phyloP scores from a whole-genome alignment of 2,113 vertebrate genomes.

The Desmodus rotundus region DNA sequence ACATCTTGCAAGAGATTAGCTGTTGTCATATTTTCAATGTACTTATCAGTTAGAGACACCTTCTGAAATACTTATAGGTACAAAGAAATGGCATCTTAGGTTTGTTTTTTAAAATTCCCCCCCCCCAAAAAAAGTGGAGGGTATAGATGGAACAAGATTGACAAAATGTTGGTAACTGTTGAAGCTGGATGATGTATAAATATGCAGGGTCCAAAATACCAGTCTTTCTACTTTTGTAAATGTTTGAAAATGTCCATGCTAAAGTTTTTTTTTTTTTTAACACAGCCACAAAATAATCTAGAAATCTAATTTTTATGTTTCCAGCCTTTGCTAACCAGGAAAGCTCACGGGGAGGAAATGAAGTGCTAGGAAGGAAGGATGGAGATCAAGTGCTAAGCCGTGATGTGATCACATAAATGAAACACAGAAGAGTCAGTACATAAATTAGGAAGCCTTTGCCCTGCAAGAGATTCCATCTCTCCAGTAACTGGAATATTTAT shows the following conservation, averaged over 20 bases:
- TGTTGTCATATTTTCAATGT: neutral
- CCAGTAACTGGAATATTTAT: neutral
- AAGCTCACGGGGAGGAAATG: neutral
- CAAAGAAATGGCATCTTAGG: neutral
- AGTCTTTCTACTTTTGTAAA: neutral
- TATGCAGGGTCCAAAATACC: neutral
- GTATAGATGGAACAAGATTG: neutral
- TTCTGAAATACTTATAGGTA: slow-evolving; percentile 9
- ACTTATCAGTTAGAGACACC: neutral
- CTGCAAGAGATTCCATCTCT: neutral
- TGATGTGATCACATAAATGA: neutral
- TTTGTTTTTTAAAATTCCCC: neutral
- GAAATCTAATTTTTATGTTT: neutral
- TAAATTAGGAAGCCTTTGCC: neutral
- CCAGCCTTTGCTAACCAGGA: neutral
- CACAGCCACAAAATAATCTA: neutral
- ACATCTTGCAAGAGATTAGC: neutral
- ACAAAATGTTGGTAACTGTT: neutral
- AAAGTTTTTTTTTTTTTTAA: neutral
- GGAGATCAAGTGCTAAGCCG: neutral
- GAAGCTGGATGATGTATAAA: neutral
- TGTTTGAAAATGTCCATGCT: neutral
- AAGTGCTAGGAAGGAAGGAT: neutral
- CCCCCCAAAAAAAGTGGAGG: neutral
- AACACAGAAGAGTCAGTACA: neutral